A percentile compares a stretch with the other conserved stretches of the same genome.
Evolutionary conservation across 1,140 invertebrate species (phyloP).

Genomic region (Oedothorax gibbosus): DNA sequence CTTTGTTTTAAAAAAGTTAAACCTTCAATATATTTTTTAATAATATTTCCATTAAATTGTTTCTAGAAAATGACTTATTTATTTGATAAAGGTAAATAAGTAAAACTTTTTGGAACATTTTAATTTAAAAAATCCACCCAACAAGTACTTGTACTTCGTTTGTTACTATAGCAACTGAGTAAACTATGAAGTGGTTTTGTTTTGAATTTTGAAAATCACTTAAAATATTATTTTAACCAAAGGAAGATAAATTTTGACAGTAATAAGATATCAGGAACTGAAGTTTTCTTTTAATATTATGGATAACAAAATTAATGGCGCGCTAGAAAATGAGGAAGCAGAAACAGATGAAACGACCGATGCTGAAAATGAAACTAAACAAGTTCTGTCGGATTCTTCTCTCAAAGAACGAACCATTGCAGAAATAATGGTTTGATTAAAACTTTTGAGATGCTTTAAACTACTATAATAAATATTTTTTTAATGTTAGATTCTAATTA

Average conservation of each 20-base stretch:
- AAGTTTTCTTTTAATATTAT: too few species aligned
- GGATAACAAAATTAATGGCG: too few species aligned
- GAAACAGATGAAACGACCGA: not conserved
- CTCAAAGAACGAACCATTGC: not conserved
- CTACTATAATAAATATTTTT: too few species aligned
- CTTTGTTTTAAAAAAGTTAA: not conserved
- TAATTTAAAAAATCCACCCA: not conserved
- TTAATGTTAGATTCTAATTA: too few species aligned
- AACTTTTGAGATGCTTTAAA: not conserved
- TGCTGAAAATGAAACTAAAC: not conserved
- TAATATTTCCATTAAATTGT: too few species aligned
- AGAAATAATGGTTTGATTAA: constrained; percentile 5
- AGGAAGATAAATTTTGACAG: too few species aligned
- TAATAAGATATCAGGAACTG: too few species aligned
- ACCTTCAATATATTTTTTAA: not conserved
- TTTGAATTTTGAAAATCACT: too few species aligned
- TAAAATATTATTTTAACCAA: too few species aligned
- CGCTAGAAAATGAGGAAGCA: not conserved
- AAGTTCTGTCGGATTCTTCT: not conserved
- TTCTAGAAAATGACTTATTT: not conserved
- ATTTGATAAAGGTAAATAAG: not conserved
- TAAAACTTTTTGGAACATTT: not conserved
- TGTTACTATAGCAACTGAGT: too few species aligned
- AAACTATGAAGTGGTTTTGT: too few species aligned
- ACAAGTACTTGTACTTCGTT: too few species aligned